These are phyloP conservation scores for Microcebus griseorufus DNA, from an alignment of 2,113 vertebrate species.

Conservation along the genomic window DNA sequence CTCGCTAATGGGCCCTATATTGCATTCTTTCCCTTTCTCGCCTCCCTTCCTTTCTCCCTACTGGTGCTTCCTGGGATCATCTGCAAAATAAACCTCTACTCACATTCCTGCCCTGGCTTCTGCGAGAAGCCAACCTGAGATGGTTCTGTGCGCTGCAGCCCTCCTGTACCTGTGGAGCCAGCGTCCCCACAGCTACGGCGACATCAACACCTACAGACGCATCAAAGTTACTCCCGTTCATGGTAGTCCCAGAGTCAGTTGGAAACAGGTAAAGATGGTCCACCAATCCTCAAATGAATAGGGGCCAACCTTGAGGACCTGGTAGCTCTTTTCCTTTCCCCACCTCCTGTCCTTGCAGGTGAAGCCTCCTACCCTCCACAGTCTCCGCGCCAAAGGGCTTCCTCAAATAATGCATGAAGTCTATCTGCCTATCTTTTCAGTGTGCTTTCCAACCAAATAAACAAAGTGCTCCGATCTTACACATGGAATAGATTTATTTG, in stretches of 20 bases:
- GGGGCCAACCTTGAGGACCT: background rate
- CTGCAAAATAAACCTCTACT: background rate
- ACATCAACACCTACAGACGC: background rate
- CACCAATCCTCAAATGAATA: no score
- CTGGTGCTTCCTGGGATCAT: background rate
- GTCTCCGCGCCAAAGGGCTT: background rate
- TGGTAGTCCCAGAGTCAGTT: background rate
- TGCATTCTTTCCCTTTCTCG: background rate
- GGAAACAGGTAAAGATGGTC: background rate
- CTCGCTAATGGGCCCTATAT: accelerated
- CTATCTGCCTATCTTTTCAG: background rate
- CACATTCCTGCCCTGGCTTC: background rate
- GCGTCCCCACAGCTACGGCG: accelerated
- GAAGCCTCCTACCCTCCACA: background rate
- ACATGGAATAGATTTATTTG: conserved; percentile 32
- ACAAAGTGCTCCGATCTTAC: conserved; percentile 3
- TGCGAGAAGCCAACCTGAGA: background rate
- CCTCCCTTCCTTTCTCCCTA: no score
- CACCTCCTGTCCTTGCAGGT: background rate
- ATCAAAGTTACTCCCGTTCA: background rate
- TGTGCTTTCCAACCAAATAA: background rate
- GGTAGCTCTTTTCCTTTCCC: background rate
- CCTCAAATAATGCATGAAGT: background rate
- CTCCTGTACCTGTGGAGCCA: no score
- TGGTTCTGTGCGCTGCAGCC: no score